These are phyloP conservation scores for Stictonetta naevosa DNA, from an alignment of 2,113 vertebrate species.

Conservation along the genomic window DNA sequence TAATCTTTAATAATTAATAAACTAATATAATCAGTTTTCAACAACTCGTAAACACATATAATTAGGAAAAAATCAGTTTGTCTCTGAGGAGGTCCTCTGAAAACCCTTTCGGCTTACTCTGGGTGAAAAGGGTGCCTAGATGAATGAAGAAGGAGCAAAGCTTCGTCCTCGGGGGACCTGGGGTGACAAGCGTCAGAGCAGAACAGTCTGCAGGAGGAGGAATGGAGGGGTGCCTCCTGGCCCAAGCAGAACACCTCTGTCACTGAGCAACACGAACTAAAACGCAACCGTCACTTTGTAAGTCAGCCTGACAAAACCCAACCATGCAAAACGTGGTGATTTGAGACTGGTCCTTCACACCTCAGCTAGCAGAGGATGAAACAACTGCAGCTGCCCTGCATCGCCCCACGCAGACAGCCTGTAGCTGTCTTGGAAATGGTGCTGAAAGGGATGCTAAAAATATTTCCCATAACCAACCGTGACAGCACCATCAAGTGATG, in stretches of 20 bases:
- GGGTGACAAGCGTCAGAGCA: not conserved
- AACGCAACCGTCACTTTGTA: not conserved
- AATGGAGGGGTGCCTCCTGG: fast-evolving
- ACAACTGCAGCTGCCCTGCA: fast-evolving
- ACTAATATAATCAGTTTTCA: not conserved
- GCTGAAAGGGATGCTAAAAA: not conserved
- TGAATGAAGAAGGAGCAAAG: not conserved
- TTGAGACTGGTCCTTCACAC: not conserved
- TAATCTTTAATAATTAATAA: not conserved
- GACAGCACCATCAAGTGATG: not conserved
- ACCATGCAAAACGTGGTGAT: fast-evolving
- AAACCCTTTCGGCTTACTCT: not conserved
- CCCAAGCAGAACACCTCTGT: not conserved
- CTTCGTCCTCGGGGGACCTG: not conserved
- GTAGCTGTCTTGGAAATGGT: not conserved
- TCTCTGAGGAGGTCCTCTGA: not conserved
- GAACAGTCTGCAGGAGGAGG: not conserved
- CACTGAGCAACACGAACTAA: too few species aligned
- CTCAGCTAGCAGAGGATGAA: not conserved
- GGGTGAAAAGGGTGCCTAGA: not conserved
- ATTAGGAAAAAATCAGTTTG: not conserved
- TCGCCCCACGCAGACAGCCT: not conserved
- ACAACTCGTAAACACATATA: not conserved
- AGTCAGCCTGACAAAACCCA: not conserved
- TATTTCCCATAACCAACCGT: fast-evolving